Percentiles rank a stretch among this genome's conserved stretches.
Conservation (phyloP, 2,888 invertebrate genomes). For the Parapristionchus giblindavisi region DNA sequence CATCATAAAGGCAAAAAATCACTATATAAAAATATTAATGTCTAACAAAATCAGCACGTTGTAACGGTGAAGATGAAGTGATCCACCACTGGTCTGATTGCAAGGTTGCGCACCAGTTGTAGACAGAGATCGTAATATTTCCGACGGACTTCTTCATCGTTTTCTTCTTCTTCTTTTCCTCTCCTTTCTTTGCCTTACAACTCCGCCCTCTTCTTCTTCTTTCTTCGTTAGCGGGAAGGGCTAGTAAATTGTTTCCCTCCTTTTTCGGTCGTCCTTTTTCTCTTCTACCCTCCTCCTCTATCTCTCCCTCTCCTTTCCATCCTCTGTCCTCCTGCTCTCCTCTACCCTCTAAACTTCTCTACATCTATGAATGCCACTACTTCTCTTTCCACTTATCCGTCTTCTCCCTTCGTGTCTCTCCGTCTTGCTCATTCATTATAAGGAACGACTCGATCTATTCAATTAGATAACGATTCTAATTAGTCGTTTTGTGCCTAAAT, state of each 20-base stretch:
- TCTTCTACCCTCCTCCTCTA: background rate
- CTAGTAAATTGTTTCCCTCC: background rate
- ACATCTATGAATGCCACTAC: too few species aligned
- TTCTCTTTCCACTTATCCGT: background rate
- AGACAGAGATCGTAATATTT: too few species aligned
- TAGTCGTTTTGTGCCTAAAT: too few species aligned
- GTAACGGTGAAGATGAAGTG: too few species aligned
- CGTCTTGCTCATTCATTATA: too few species aligned
- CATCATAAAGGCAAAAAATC: too few species aligned
- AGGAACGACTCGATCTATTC: too few species aligned
- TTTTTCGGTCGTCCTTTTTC: background rate
- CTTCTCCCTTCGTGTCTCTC: background rate
- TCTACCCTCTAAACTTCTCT: background rate
- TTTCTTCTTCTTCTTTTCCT: background rate
- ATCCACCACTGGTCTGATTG: too few species aligned
- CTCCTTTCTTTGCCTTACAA: background rate
- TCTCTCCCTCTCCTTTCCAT: background rate
- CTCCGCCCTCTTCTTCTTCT: conserved; percentile 12
- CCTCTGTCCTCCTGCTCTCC: background rate
- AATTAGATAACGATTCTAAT: too few species aligned
- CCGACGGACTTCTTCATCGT: background rate
- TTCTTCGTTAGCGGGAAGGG: background rate
- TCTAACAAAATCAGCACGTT: too few species aligned
- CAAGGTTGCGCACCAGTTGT: too few species aligned
- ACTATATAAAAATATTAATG: too few species aligned